Percentiles rank a stretch among this genome's conserved stretches.
phyloP scores from a whole-genome alignment of 2,797 vertebrate genomes.

The Champsocephalus gunnari region DNA sequence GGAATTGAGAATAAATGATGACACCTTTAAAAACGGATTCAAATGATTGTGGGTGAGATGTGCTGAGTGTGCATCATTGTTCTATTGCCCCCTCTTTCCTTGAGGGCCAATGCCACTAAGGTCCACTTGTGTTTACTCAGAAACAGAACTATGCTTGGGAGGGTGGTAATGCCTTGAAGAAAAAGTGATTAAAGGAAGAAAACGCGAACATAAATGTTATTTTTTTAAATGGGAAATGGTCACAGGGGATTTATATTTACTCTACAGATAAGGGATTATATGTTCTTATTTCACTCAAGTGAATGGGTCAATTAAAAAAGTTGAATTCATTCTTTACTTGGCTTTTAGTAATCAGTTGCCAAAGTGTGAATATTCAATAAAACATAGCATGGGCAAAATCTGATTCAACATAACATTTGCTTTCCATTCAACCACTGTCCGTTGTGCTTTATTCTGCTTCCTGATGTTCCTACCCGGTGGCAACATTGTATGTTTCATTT shows the following conservation, averaged over 20 bases:
- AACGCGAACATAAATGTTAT: no score
- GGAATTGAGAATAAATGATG: no score
- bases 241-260: no score
- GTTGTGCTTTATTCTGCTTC: constrained; percentile 19
- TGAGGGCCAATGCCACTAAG: constrained; percentile 14
- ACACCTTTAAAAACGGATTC: background rate
- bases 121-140: constrained; percentile 26
- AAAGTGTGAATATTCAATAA: constrained; percentile 3
- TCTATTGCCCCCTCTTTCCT: constrained; percentile 4
- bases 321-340: background rate
- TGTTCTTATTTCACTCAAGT: no score
- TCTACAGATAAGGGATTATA: no score
- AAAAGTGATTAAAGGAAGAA: background rate
- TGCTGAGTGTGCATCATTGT: background rate
- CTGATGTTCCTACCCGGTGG: constrained; percentile 23
- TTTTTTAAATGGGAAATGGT: no score
- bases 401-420: background rate
- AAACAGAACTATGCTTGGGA: background rate
- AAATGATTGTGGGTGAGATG: constrained; percentile 30
- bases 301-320: background rate
- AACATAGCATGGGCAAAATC: constrained; percentile 1
- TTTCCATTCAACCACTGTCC: constrained; percentile 7
- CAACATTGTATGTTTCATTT: constrained; percentile 70
- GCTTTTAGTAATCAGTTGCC: background rate
- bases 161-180: constrained; percentile 1